Conservation (phyloP, 2,113 vertebrate genomes). For the Telmatochromis sp. region DNA sequence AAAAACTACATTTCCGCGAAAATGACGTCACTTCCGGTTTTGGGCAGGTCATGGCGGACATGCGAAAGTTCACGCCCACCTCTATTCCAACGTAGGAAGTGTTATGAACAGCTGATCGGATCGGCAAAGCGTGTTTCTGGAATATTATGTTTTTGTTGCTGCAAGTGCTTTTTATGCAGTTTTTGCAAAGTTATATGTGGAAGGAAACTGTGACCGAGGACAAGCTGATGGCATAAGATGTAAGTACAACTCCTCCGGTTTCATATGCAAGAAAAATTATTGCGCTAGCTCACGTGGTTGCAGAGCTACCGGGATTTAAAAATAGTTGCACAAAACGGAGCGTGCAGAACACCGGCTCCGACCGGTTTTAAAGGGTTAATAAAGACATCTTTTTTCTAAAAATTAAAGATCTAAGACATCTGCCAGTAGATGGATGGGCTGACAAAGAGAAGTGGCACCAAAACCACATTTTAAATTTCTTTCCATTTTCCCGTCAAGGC, state of each 20-base stretch:
- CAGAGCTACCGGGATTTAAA: too few relatives aligned
- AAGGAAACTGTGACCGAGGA: too few relatives aligned
- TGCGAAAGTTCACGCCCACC: rapidly evolving
- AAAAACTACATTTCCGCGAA: too few relatives aligned
- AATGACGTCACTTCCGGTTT: rapidly evolving
- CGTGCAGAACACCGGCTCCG: rapidly evolving
- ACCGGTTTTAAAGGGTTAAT: not conserved
- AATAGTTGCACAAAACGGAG: rapidly evolving
- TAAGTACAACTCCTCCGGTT: too few relatives aligned
- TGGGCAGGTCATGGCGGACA: rapidly evolving
- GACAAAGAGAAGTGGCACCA: slow-evolving; percentile 23
- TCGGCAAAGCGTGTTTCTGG: rapidly evolving
- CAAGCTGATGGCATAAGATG: too few relatives aligned
- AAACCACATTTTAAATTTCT: slow-evolving; percentile 11
- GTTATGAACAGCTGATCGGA: rapidly evolving
- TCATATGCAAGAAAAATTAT: too few relatives aligned
- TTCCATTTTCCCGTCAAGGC: slow-evolving; percentile 10
- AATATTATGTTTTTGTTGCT: too few relatives aligned
- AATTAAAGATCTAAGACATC: not conserved
- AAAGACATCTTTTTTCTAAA: not conserved
- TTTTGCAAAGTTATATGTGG: rapidly evolving
- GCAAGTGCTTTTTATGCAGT: too few relatives aligned
- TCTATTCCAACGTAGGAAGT: rapidly evolving
- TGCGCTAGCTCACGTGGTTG: rapidly evolving
- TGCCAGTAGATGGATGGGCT: not conserved